These are phyloP conservation scores for Sphecodes monilicornis DNA, from an alignment of 2,888 invertebrate genomes.

Conservation along the genomic window DNA sequence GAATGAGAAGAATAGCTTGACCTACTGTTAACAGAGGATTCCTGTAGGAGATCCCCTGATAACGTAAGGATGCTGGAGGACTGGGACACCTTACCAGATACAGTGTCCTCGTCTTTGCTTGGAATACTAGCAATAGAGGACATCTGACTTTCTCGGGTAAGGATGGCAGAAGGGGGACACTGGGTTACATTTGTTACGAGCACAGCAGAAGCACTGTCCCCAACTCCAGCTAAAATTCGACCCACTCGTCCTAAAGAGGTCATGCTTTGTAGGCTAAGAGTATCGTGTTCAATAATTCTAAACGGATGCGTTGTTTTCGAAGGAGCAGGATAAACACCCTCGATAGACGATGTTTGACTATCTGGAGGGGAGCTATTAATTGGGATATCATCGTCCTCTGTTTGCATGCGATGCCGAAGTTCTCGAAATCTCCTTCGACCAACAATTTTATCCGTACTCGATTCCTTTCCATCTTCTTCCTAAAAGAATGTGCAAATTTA, in stretches of 20 bases:
- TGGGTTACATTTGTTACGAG: constrained; percentile 74
- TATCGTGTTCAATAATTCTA: constrained; percentile 94
- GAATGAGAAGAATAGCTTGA: constrained; percentile 74
- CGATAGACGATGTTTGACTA: constrained; percentile 92
- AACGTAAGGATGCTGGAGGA: constrained; percentile 81
- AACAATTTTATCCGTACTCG: constrained; percentile 78
- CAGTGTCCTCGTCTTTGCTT: constrained; percentile 81
- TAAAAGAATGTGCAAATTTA: constrained; percentile 65
- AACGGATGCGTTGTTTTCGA: constrained; percentile 91
- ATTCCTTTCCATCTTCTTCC: constrained; percentile 83
- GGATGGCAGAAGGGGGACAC: constrained; percentile 68
- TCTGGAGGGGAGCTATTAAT: constrained; percentile 90
- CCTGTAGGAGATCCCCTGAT: constrained; percentile 80
- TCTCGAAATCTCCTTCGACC: constrained; percentile 93
- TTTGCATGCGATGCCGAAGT: constrained; percentile 93
- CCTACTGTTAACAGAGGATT: constrained; percentile 76
- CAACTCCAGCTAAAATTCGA: constrained; percentile 89
- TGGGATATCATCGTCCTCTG: constrained; percentile 92
- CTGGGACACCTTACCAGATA: constrained; percentile 81
- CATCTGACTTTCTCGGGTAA: constrained; percentile 79
- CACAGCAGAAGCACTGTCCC: constrained; percentile 79
- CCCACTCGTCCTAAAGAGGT: constrained; percentile 94
- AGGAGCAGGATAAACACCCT: constrained; percentile 89
- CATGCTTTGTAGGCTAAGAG: constrained; percentile 94
- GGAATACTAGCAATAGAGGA: constrained; percentile 80